These are phyloP conservation scores for Cephus sareptanus DNA, from an alignment of 2,888 invertebrate genomes.

Conservation along the genomic window DNA sequence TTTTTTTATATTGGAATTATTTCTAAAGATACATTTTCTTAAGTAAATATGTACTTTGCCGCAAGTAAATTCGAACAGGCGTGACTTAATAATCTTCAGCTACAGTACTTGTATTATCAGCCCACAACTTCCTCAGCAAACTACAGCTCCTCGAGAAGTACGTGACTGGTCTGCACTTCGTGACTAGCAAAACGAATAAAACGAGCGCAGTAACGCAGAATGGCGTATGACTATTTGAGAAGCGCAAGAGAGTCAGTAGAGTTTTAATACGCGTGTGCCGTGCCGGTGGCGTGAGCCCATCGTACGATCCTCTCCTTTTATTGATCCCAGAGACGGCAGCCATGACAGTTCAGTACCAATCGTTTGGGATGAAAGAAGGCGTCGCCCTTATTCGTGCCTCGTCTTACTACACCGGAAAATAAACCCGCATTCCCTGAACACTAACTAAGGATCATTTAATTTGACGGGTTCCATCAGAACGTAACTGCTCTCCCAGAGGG, in stretches of 20 bases:
- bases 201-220: neutral
- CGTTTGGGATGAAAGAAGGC: neutral
- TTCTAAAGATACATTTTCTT: neutral
- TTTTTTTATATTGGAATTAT: neutral
- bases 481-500: neutral
- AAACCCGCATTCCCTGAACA: neutral
- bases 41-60: neutral
- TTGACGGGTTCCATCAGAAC: neutral
- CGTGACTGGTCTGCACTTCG: neutral
- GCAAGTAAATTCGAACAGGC: neutral
- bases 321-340: slow-evolving; percentile 4
- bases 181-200: neutral
- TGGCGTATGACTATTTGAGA: neutral
- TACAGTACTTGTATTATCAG: neutral
- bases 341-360: neutral
- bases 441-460: neutral
- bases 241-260: neutral
- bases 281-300: slow-evolving; percentile 17
- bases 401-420: neutral
- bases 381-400: neutral
- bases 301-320: slow-evolving; percentile 1
- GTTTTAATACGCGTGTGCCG: slow-evolving; percentile 18
- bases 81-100: neutral
- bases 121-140: slow-evolving; percentile 1
- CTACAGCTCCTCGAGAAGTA: neutral